Percentiles rank a stretch among this genome's conserved stretches.
These are phyloP conservation scores for Zygaena filipendulae DNA, from an alignment of 2,888 invertebrate genomes.

Conservation along the genomic window DNA sequence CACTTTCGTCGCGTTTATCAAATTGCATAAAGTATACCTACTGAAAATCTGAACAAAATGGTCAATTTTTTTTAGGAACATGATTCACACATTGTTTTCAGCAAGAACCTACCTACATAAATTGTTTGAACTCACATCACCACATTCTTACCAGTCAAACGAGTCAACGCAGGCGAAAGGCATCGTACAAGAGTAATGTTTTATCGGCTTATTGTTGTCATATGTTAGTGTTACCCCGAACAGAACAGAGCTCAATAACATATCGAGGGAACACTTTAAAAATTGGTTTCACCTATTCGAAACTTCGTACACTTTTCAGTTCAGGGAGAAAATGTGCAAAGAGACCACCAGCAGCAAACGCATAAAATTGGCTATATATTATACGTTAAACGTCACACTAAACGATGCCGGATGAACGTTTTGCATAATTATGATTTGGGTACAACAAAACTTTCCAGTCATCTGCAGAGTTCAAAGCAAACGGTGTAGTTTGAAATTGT, in stretches of 20 bases:
- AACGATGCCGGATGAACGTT: conserved; percentile 6
- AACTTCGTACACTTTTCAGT: conserved; percentile 25
- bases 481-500: too few species aligned
- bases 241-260: conserved; percentile 36
- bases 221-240: conserved; percentile 23
- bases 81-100: too few species aligned
- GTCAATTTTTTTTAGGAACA: too few species aligned
- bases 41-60: too few species aligned
- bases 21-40: too few species aligned
- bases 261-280: conserved; percentile 30
- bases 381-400: conserved; percentile 13
- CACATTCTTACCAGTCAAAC: too few species aligned
- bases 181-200: conserved; percentile 38
- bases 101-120: too few species aligned
- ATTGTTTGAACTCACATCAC: too few species aligned
- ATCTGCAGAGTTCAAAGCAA: too few species aligned
- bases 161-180: conserved; percentile 29
- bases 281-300: conserved; percentile 50
- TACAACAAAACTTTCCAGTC: too few species aligned
- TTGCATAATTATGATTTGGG: too few species aligned
- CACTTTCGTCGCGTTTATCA: too few species aligned
- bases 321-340: conserved; percentile 22
- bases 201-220: conserved; percentile 57
- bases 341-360: conserved; percentile 34
- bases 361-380: conserved; percentile 30